These are phyloP conservation scores for Cantharis rustica DNA, from an alignment of 2,888 invertebrate species.

Conservation along the genomic window DNA sequence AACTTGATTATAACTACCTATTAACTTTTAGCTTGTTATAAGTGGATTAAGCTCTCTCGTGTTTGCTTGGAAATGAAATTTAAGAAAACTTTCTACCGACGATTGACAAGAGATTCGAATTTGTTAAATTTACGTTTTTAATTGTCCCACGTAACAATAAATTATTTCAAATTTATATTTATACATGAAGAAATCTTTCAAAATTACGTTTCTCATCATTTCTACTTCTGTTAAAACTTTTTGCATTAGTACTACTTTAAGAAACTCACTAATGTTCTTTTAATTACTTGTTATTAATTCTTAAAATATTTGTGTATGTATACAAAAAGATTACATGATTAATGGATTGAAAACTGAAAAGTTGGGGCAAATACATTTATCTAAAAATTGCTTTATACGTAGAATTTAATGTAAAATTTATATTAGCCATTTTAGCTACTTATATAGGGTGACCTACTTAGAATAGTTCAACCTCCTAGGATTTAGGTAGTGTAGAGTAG, in stretches of 20 bases:
- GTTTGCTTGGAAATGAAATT: not conserved
- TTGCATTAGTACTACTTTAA: not conserved
- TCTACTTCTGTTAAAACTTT: not conserved
- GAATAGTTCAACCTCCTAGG: not conserved
- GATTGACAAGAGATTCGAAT: not conserved
- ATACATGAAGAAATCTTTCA: not conserved
- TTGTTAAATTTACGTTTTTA: not conserved
- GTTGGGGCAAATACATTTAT: not conserved
- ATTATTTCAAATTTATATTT: not conserved
- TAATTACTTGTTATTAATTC: not conserved
- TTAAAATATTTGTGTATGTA: not conserved
- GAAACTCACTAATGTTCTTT: not conserved
- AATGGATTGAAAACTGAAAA: not conserved
- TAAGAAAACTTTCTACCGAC: not conserved
- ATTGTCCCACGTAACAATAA: not conserved
- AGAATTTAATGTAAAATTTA: not conserved
- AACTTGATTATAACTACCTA: not conserved
- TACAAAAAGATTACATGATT: not conserved
- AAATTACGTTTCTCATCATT: not conserved
- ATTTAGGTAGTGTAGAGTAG: not conserved
- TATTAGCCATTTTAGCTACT: not conserved
- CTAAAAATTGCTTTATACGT: not conserved
- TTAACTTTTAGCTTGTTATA: not conserved
- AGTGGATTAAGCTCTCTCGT: not conserved
- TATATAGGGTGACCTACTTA: not conserved